A percentile compares a stretch with the other conserved stretches of the same genome.
Evolutionary conservation across 1,140 invertebrate species (phyloP).

Genomic region (Dendrolimus punctatus): DNA sequence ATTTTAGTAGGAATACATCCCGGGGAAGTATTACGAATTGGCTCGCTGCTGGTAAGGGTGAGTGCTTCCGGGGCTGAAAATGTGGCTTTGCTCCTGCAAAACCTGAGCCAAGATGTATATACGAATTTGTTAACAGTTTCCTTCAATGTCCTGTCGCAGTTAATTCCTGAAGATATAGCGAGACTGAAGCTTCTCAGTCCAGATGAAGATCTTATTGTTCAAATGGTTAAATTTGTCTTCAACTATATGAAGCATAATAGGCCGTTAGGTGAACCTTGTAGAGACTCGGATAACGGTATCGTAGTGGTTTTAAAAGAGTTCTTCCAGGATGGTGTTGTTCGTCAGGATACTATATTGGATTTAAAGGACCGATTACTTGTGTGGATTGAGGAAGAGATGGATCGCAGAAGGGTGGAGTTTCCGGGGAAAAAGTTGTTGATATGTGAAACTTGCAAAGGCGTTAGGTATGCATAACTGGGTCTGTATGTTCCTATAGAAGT

Average conservation of each 20-base stretch:
- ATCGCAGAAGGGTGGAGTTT: slow-evolving; percentile 18
- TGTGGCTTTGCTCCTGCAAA: slow-evolving; percentile 37
- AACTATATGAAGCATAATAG: slow-evolving; percentile 53
- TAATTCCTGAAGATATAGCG: slow-evolving; percentile 46
- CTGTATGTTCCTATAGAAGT: neutral
- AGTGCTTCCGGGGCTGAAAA: slow-evolving; percentile 47
- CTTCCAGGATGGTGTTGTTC: slow-evolving; percentile 53
- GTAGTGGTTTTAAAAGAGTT: slow-evolving; percentile 49
- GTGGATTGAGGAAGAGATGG: slow-evolving; percentile 37
- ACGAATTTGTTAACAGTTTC: slow-evolving; percentile 51
- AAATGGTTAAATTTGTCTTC: slow-evolving; percentile 57
- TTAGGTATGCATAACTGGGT: slow-evolving; percentile 40
- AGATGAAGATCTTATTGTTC: slow-evolving; percentile 50
- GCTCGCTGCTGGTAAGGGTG: slow-evolving; percentile 37
- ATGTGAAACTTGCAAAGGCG: slow-evolving; percentile 39
- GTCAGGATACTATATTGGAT: slow-evolving; percentile 42
- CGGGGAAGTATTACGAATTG: slow-evolving; percentile 50
- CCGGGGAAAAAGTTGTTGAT: slow-evolving; percentile 42
- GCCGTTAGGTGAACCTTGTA: slow-evolving; percentile 39
- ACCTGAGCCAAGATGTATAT: slow-evolving; percentile 49
- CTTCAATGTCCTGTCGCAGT: slow-evolving; percentile 42
- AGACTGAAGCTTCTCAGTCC: slow-evolving; percentile 45
- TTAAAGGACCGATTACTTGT: slow-evolving; percentile 37
- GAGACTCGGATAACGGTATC: slow-evolving; percentile 46
- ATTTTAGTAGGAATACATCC: slow-evolving; percentile 46